phyloP scores from a whole-genome alignment of 1,140 invertebrate species.

The Battus philenor region DNA sequence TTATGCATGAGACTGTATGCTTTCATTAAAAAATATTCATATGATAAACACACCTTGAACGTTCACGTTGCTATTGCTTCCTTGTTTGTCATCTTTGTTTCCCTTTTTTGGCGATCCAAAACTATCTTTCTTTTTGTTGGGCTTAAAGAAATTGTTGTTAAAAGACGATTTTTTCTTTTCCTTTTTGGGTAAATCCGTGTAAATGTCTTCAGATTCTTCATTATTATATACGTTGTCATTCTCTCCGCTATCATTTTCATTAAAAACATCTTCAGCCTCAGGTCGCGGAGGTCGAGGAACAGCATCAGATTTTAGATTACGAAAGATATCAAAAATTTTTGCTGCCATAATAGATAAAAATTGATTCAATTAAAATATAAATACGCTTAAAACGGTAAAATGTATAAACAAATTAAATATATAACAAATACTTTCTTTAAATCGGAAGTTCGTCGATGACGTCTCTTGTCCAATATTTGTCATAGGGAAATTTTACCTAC shows the following conservation, averaged over 20 bases:
- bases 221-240: constrained; percentile 29
- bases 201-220: constrained; percentile 13
- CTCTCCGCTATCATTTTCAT: constrained; percentile 21
- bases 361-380: too few species aligned
- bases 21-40: too few species aligned
- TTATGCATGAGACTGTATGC: too few species aligned
- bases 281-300: constrained; percentile 45
- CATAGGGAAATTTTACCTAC: too few species aligned
- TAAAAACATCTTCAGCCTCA: constrained; percentile 13
- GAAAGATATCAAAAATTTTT: constrained; percentile 49
- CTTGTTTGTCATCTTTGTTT: constrained; percentile 34
- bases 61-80: constrained; percentile 37
- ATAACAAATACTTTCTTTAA: too few species aligned
- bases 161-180: constrained; percentile 10
- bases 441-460: too few species aligned
- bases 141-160: constrained; percentile 14
- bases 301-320: constrained; percentile 56
- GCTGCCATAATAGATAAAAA: constrained; percentile 24
- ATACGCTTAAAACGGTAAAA: too few species aligned
- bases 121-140: constrained; percentile 22
- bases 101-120: constrained; percentile 18
- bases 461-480: too few species aligned
- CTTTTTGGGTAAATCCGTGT: constrained; percentile 3
- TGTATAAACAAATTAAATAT: too few species aligned
- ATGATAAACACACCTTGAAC: constrained; percentile 51